A percentile compares a stretch with the other conserved stretches of the same genome.
phyloP scores from a whole-genome alignment of 2,888 invertebrate genomes.

The Caenorhabditis sp. region DNA sequence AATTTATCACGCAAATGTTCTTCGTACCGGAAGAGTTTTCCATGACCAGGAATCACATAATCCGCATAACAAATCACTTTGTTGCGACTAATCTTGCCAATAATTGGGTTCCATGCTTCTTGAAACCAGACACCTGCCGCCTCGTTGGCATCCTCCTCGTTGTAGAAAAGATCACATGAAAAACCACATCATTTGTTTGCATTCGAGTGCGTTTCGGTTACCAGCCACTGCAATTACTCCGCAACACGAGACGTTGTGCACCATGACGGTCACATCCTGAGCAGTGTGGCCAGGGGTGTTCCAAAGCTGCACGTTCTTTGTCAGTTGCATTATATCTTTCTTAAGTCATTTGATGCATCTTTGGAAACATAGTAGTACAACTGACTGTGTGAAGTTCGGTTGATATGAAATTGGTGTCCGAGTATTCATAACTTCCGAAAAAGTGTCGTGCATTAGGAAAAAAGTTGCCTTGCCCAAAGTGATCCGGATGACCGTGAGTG shows the following conservation, averaged over 20 bases:
- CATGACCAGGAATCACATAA: slow-evolving; percentile 81
- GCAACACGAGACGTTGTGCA: slow-evolving; percentile 69
- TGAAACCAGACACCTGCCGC: slow-evolving; percentile 69
- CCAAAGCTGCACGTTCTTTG: slow-evolving; percentile 74
- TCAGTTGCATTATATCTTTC: slow-evolving; percentile 70
- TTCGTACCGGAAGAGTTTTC: slow-evolving; percentile 79
- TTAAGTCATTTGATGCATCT: too few species aligned
- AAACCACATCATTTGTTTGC: slow-evolving; percentile 46
- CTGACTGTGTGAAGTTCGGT: slow-evolving; percentile 67
- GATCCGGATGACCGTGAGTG: slow-evolving; percentile 77
- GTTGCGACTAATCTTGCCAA: slow-evolving; percentile 67
- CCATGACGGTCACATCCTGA: slow-evolving; percentile 73
- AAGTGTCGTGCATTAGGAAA: slow-evolving; percentile 76
- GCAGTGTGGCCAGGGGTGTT: slow-evolving; percentile 77
- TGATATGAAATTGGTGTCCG: slow-evolving; percentile 67
- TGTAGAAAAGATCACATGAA: slow-evolving; percentile 75
- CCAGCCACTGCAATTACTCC: slow-evolving; percentile 74
- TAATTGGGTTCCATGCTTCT: slow-evolving; percentile 74
- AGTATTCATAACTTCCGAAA: slow-evolving; percentile 75
- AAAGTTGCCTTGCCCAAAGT: slow-evolving; percentile 73
- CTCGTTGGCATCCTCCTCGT: slow-evolving; percentile 69
- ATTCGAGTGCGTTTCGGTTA: slow-evolving; percentile 25
- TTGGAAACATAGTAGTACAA: not conserved
- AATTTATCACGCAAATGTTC: not conserved
- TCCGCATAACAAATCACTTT: slow-evolving; percentile 77